Base-by-base conservation (phyloP, 2,888 invertebrate genomes). In the Agrotis puta region DNA sequence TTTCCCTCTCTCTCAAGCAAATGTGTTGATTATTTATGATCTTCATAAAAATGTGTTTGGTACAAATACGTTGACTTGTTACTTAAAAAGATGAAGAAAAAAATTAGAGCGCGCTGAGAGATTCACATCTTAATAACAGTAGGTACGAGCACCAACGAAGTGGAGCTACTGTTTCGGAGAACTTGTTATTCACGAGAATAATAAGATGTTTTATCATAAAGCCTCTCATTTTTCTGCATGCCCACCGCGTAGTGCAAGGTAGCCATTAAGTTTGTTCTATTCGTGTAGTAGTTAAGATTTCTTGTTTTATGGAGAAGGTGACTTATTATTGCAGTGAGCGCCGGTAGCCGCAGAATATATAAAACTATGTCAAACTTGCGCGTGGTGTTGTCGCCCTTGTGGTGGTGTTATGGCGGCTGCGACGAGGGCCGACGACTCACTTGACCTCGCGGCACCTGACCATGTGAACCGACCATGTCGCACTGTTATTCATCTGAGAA, bases 401-500 rank as follows among this genome's bases (percentile, higher is more conserved):
- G 22, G 56, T 62, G 56, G 64, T 61, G 69, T 51, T 58, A 70
- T 57, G 33, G 57, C 47, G 20, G 24, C 22, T 3, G 27, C 48
- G 18, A 24, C 11, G 77, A 56, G 61, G 53, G 53, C 54, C 33
- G 70, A 54, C 81, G 73, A 64, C 71, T 76, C 76, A 80, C 81
- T 87, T 94, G 92, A 93, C 93, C 94, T 88, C 90, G 85, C 85
- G 78, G 85, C 87, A 87, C 87, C 88, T 87, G 87, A 86, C 85
- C 88, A 89, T 92, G 91, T 91, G 92, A 92, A 90, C 91, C 86
- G 81, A 59, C 88, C 84, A 83, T 87, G 87, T 86, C 84, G 84
- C 87, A 81, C 87, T 86, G 88, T 91, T 89, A 92, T 89, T 91
- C 90, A 92, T 90, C 89, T 92, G 93, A 92, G 94, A 95, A 95